Percentiles rank a stretch among this genome's conserved stretches.
phyloP scores from a whole-genome alignment of 2,888 invertebrate species.

The Chalcosyrphus nemorum region DNA sequence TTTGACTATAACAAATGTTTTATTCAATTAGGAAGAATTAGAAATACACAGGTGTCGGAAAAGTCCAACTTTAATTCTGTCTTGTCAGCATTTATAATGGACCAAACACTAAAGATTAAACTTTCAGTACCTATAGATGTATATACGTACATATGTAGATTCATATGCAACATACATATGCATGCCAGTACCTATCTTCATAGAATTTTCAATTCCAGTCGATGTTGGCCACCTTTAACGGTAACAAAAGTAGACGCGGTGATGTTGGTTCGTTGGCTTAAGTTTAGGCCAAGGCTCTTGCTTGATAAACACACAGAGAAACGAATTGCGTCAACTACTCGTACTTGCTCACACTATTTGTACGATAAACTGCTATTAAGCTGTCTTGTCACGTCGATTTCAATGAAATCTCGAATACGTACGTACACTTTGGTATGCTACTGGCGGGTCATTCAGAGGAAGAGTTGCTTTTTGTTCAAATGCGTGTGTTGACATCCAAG shows the following conservation, averaged over 20 bases:
- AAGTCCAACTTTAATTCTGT: not conserved
- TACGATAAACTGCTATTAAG: conserved; percentile 24
- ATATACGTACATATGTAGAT: too few relatives aligned
- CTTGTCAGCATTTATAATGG: not conserved
- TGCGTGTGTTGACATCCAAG: not conserved
- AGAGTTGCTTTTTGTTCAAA: not conserved
- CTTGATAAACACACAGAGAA: conserved; percentile 23
- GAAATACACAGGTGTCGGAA: too few relatives aligned
- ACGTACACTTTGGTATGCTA: conserved; percentile 46
- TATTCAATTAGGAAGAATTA: not conserved
- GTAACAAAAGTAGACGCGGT: conserved; percentile 6
- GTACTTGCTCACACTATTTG: conserved; percentile 22
- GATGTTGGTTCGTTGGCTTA: conserved; percentile 32
- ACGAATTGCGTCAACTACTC: conserved; percentile 38
- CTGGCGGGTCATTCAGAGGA: conserved; percentile 19
- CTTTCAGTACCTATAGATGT: too few relatives aligned
- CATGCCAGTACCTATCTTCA: too few relatives aligned
- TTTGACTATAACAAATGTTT: not conserved
- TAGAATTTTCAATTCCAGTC: not conserved
- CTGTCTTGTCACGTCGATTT: conserved; percentile 53
- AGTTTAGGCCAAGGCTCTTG: conserved; percentile 56
- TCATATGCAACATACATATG: too few relatives aligned
- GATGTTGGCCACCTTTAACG: conserved; percentile 1
- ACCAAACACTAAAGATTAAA: too few relatives aligned
- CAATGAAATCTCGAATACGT: conserved; percentile 30